A percentile compares a stretch with the other conserved stretches of the same genome.
phyloP scores from a whole-genome alignment of 1,140 invertebrate genomes.

The Aphis craccivora region DNA sequence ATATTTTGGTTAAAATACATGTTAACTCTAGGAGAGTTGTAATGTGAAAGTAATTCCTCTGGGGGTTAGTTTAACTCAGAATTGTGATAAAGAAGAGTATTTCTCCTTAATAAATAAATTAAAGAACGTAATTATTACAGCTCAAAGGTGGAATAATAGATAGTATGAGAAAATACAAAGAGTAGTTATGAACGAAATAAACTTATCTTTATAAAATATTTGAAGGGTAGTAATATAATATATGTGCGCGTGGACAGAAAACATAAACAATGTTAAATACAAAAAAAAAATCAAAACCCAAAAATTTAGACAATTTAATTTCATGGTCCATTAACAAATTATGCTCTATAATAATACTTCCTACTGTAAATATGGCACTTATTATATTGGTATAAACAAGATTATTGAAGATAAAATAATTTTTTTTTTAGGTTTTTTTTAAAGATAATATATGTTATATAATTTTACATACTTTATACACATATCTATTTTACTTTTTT shows the following conservation, averaged over 20 bases:
- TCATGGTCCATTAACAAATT: constrained; percentile 15
- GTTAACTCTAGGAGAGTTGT: not conserved
- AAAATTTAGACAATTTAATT: not conserved
- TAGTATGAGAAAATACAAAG: not conserved
- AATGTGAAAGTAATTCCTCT: not conserved
- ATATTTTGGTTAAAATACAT: not conserved
- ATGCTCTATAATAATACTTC: not conserved
- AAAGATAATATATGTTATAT: not conserved
- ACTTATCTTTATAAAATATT: constrained; percentile 19
- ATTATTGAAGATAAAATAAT: not conserved
- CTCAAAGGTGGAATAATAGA: not conserved
- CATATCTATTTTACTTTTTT: not conserved
- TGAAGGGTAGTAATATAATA: not conserved
- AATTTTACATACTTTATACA: not conserved
- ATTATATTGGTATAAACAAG: not conserved
- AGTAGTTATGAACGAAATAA: not conserved
- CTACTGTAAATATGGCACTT: not conserved
- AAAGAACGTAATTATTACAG: not conserved
- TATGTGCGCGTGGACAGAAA: not conserved
- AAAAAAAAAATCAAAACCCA: not conserved
- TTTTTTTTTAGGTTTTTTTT: not conserved
- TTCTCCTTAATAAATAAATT: constrained; percentile 4
- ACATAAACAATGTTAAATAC: not conserved
- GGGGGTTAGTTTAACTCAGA: not conserved
- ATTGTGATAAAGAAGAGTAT: not conserved